phyloP scores from a whole-genome alignment of 1,140 invertebrate genomes.

The Planococcus citri region DNA sequence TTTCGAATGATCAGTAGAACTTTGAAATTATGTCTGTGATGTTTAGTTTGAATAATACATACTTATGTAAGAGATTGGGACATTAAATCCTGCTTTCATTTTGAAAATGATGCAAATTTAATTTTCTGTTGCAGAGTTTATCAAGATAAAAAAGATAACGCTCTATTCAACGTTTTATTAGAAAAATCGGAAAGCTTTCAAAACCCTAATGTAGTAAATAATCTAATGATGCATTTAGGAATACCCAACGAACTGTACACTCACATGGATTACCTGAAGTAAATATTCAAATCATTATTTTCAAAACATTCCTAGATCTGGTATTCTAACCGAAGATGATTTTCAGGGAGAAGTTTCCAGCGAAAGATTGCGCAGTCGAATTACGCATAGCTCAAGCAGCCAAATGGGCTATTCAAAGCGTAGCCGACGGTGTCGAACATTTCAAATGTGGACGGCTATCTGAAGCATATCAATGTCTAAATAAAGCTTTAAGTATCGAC shows the following conservation, averaged over 20 bases:
- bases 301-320: too few relatives aligned
- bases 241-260: neutral
- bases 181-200: conserved; percentile 14
- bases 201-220: conserved; percentile 8
- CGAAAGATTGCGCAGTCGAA: conserved; percentile 66
- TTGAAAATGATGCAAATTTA: neutral
- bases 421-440: conserved; percentile 83
- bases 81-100: too few relatives aligned
- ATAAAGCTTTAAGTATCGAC: conserved; percentile 86
- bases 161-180: neutral
- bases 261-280: neutral
- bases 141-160: conserved; percentile 3
- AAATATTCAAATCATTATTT: neutral
- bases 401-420: conserved; percentile 83
- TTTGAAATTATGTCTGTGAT: too few relatives aligned
- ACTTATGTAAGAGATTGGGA: too few relatives aligned
- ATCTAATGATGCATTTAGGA: neutral
- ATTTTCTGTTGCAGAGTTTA: conserved; percentile 5
- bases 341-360: conserved; percentile 47
- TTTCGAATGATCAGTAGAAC: too few relatives aligned
- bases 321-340: too few relatives aligned
- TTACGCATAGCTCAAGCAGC: conserved; percentile 76
- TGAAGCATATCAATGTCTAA: conserved; percentile 89
- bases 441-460: conserved; percentile 81
- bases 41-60: too few relatives aligned